Evolutionary conservation across 2,113 vertebrate species (phyloP).

Genomic region (Petroica traversi): DNA sequence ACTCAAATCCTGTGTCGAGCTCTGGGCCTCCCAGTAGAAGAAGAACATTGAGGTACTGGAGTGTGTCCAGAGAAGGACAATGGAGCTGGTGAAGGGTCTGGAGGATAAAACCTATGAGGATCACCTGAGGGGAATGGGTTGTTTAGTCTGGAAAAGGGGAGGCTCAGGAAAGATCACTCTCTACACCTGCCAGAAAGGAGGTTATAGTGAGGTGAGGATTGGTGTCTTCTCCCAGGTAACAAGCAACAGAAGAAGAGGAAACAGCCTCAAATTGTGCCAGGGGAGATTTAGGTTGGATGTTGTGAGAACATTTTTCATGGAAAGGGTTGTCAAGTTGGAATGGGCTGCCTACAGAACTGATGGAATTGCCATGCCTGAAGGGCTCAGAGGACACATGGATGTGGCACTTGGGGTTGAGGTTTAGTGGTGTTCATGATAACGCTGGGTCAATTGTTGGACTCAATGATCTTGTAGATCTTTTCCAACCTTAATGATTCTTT

Average conservation of each 20-base stretch:
- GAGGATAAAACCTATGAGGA: background rate
- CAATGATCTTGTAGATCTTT: background rate
- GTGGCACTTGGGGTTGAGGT: rapidly evolving
- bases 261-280: background rate
- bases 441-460: background rate
- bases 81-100: background rate
- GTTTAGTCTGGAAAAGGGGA: background rate
- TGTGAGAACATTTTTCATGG: background rate
- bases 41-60: background rate
- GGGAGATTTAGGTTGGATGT: background rate
- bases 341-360: background rate
- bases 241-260: background rate
- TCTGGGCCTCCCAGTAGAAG: background rate
- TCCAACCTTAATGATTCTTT: background rate
- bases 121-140: background rate
- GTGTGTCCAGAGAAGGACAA: background rate
- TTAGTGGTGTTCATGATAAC: background rate
- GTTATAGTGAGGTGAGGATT: background rate
- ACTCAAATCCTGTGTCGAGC: background rate
- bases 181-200: background rate
- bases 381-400: background rate
- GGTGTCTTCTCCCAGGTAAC: background rate
- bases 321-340: background rate
- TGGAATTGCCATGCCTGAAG: background rate
- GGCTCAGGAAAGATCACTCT: background rate